Evolutionary conservation across 2,113 vertebrate genomes (phyloP).

Genomic region (Centropristis striata): DNA sequence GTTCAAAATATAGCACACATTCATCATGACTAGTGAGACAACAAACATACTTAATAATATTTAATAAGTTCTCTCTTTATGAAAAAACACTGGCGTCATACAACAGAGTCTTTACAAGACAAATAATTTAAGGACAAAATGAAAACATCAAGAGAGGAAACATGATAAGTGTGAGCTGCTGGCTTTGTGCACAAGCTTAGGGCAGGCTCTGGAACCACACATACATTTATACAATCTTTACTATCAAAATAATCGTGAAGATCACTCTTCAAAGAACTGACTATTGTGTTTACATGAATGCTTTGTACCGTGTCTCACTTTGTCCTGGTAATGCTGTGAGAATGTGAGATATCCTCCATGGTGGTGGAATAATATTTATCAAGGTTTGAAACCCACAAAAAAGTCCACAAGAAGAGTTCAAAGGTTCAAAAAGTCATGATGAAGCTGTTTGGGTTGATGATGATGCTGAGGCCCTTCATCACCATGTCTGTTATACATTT

Average conservation of each 20-base stretch:
- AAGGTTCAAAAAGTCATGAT: conserved; percentile 2
- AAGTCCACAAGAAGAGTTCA: neutral
- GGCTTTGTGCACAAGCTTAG: conserved; percentile 38
- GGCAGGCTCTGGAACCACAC: conserved; percentile 16
- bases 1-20: conserved; percentile 55
- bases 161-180: conserved; percentile 22
- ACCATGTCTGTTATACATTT: neutral
- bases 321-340: conserved; percentile 2
- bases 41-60: conserved; percentile 40
- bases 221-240: conserved; percentile 49
- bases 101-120: conserved; percentile 88
- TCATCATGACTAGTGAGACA: conserved; percentile 35
- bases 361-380: conserved; percentile 11
- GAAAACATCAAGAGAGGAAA: conserved; percentile 44
- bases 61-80: conserved; percentile 76
- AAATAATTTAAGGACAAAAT: conserved; percentile 90
- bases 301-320: conserved; percentile 17
- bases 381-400: conserved; percentile 3
- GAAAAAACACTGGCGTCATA: conserved; percentile 82
- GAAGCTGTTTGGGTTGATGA: conserved; percentile 8
- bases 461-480: conserved; percentile 8
- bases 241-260: conserved; percentile 41
- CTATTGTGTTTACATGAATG: conserved; percentile 21
- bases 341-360: conserved; percentile 6
- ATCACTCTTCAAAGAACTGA: conserved; percentile 30